These are phyloP conservation scores for Sylvia atricapilla DNA, from an alignment of 2,113 vertebrate genomes.

Conservation along the genomic window DNA sequence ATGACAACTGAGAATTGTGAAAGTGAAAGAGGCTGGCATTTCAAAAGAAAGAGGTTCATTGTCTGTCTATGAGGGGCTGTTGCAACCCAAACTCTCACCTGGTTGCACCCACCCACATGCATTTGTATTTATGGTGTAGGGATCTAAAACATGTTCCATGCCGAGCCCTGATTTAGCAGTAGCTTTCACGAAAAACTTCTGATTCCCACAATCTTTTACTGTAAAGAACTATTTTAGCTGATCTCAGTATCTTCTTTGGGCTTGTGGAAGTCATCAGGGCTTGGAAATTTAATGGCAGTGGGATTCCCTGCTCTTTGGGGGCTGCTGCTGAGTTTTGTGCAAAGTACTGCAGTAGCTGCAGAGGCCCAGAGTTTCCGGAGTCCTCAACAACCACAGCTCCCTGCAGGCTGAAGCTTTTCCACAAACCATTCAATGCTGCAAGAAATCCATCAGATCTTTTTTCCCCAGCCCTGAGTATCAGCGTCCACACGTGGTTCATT, in stretches of 20 bases:
- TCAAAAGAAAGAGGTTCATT: background rate
- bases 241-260: background rate
- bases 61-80: background rate
- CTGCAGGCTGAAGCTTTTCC: background rate
- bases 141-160: background rate
- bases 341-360: background rate
- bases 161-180: background rate
- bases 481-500: rapidly evolving
- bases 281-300: background rate
- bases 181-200: background rate
- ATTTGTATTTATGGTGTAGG: background rate
- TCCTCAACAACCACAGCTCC: background rate
- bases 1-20: background rate
- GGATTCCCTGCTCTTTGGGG: background rate
- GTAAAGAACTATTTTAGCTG: background rate
- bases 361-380: background rate
- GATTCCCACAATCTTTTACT: background rate
- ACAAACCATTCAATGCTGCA: background rate
- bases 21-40: background rate
- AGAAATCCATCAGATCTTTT: background rate
- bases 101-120: background rate
- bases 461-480: rapidly evolving
- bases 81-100: background rate
- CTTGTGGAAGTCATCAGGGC: background rate
- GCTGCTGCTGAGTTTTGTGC: background rate